Conservation (phyloP, 2,888 invertebrate genomes). For the Tenthredo amoena region DNA sequence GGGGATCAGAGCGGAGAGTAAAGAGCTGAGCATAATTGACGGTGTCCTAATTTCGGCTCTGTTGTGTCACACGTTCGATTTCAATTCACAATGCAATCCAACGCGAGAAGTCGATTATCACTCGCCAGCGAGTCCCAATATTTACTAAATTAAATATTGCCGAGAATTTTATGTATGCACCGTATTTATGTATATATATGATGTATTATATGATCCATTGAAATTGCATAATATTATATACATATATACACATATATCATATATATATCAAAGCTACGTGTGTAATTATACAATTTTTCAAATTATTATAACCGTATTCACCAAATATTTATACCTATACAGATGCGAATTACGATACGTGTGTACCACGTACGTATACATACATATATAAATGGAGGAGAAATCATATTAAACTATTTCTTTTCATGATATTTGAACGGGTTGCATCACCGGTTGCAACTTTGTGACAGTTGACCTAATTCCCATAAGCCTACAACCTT, state of each 20-base stretch:
- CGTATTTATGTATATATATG: background rate
- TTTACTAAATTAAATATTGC: background rate
- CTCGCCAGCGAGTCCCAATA: background rate
- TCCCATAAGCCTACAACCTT: conserved; percentile 24
- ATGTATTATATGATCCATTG: background rate
- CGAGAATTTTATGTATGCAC: too few species aligned
- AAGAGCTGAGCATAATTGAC: conserved; percentile 17
- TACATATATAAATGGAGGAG: background rate
- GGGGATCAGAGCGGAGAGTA: conserved; percentile 25
- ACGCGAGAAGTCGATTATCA: background rate
- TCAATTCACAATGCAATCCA: conserved; percentile 31
- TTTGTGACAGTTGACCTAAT: conserved; percentile 41
- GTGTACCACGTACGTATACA: background rate
- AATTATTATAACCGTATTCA: background rate
- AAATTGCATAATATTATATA: too few species aligned
- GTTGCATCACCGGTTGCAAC: conserved; percentile 34
- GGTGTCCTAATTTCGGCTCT: conserved; percentile 15
- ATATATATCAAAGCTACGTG: too few species aligned
- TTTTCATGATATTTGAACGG: conserved; percentile 12
- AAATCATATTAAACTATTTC: conserved; percentile 11
- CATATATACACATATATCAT: background rate
- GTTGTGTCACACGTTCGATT: conserved; percentile 46
- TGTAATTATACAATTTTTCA: too few species aligned
- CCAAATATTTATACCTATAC: too few species aligned
- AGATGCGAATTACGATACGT: too few species aligned